phyloP scores from a whole-genome alignment of 2,888 invertebrate genomes.

The Apodemia mormo region DNA sequence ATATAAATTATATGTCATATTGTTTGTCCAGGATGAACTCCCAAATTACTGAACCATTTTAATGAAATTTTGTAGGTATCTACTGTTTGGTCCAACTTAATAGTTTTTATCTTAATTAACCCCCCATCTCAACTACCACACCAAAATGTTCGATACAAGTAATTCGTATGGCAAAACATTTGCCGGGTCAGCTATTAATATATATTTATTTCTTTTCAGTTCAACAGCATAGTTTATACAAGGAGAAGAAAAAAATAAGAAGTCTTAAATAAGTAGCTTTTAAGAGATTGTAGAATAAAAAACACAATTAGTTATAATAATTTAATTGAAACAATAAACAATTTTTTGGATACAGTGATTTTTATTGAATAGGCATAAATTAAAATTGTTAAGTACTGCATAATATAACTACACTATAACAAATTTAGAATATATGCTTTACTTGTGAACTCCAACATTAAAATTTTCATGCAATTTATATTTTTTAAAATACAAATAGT shows the following conservation, averaged over 20 bases:
- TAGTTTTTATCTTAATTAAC: too few relatives aligned
- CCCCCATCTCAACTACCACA: too few relatives aligned
- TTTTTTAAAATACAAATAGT: slow-evolving; percentile 22
- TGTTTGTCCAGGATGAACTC: too few relatives aligned
- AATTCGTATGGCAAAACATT: too few relatives aligned
- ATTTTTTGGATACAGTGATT: slow-evolving; percentile 66
- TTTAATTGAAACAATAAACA: slow-evolving; percentile 72
- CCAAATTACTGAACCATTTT: slow-evolving; percentile 6
- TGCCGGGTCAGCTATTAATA: too few relatives aligned
- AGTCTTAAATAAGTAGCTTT: slow-evolving; percentile 75
- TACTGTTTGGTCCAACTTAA: too few relatives aligned
- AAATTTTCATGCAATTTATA: slow-evolving; percentile 21
- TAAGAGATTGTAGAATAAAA: slow-evolving; percentile 31
- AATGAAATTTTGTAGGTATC: too few relatives aligned
- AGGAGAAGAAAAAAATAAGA: slow-evolving; percentile 89
- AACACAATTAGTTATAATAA: slow-evolving; percentile 47
- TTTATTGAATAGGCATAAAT: slow-evolving; percentile 51
- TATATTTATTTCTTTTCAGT: slow-evolving; percentile 81
- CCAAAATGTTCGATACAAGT: too few relatives aligned
- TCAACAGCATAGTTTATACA: slow-evolving; percentile 74
- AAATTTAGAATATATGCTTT: slow-evolving; percentile 79
- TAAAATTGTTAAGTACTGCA: slow-evolving; percentile 40
- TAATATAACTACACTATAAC: slow-evolving; percentile 50
- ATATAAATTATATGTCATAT: too few relatives aligned
- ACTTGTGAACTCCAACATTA: slow-evolving; percentile 44